Conservation (phyloP, 2,113 vertebrate genomes). For the Syngnathoides biaculeatus region DNA sequence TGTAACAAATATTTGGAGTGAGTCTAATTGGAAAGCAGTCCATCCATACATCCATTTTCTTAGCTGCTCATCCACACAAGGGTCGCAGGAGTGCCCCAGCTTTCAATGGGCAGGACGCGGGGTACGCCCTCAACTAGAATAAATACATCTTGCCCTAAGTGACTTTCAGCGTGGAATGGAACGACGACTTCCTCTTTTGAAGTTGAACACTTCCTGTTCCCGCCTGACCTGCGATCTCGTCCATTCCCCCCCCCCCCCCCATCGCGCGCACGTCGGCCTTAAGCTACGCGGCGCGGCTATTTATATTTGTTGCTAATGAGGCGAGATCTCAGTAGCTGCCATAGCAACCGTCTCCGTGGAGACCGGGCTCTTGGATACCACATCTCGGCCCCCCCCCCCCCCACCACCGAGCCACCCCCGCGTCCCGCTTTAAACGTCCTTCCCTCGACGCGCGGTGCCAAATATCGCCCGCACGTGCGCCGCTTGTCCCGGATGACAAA, state of each 20-base stretch:
- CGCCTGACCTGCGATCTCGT: constrained; percentile 30
- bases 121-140: too few relatives aligned
- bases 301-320: constrained; percentile 77
- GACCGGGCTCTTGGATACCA: constrained; percentile 72
- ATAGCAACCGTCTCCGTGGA: constrained; percentile 76
- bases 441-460: constrained; percentile 54
- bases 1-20: too few relatives aligned
- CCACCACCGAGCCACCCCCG: too few relatives aligned
- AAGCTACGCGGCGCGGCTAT: constrained; percentile 64
- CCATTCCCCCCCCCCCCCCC: constrained; percentile 35
- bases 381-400: too few relatives aligned
- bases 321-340: constrained; percentile 67
- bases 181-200: too few relatives aligned
- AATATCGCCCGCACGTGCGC: constrained; percentile 48
- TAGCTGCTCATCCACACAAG: too few relatives aligned
- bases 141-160: too few relatives aligned
- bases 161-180: too few relatives aligned
- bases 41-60: too few relatives aligned
- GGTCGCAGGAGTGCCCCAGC: too few relatives aligned
- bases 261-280: constrained; percentile 47
- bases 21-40: too few relatives aligned
- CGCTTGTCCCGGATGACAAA: background rate
- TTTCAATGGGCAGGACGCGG: too few relatives aligned
- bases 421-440: constrained; percentile 65
- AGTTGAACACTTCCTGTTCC: constrained; percentile 14